Percentiles rank a stretch among this genome's conserved stretches.
Evolutionary conservation across 2,888 invertebrate species (phyloP).

Genomic region (Ochlodes sylvanus): DNA sequence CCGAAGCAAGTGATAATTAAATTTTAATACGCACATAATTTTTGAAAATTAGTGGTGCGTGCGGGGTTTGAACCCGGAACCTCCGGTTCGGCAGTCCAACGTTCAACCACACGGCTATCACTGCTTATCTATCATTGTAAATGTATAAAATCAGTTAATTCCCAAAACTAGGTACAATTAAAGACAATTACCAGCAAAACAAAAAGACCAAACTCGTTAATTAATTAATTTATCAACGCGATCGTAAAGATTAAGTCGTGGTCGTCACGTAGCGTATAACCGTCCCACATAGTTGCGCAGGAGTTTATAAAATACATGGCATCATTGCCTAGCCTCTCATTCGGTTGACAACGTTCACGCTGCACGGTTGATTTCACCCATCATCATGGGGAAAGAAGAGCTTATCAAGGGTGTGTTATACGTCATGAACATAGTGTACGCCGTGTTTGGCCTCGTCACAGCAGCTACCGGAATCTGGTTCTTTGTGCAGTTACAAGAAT

Average conservation of each 20-base stretch:
- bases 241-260: slow-evolving; percentile 38
- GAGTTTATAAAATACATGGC: slow-evolving; percentile 75
- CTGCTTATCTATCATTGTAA: no score
- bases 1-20: no score
- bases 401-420: slow-evolving; percentile 72
- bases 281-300: slow-evolving; percentile 54
- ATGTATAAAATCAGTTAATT: not conserved
- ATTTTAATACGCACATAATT: no score
- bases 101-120: no score
- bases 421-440: slow-evolving; percentile 74
- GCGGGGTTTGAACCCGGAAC: no score
- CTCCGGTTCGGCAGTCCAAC: no score
- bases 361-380: slow-evolving; percentile 57
- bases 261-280: slow-evolving; percentile 44
- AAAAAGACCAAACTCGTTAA: slow-evolving; percentile 5
- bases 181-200: not conserved
- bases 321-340: slow-evolving; percentile 67
- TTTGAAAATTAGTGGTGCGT: no score
- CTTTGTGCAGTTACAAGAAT: slow-evolving; percentile 77
- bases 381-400: slow-evolving; percentile 74
- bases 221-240: slow-evolving; percentile 14
- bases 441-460: slow-evolving; percentile 73
- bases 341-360: slow-evolving; percentile 62
- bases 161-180: not conserved
- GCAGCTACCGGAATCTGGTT: slow-evolving; percentile 80